These are phyloP conservation scores for Chroicocephalus ridibundus DNA, from an alignment of 2,113 vertebrate genomes.

Conservation along the genomic window DNA sequence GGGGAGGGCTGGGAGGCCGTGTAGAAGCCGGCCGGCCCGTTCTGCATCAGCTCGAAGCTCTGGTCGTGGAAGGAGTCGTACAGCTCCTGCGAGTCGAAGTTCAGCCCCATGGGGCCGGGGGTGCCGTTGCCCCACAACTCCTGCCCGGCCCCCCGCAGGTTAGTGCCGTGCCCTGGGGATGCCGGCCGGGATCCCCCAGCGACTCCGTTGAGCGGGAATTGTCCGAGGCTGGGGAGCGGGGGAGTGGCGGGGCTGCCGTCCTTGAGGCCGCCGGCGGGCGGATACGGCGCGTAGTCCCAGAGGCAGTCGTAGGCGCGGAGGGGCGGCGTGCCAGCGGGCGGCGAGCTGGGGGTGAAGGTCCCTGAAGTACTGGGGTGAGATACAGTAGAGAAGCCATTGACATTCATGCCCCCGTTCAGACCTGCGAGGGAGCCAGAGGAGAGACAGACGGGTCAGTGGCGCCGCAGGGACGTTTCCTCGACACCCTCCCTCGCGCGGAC, in stretches of 20 bases:
- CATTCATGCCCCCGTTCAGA: constrained; percentile 95
- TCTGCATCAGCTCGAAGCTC: constrained; percentile 77
- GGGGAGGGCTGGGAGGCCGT: constrained; percentile 67
- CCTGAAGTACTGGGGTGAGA: constrained; percentile 87
- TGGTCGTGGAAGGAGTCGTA: constrained; percentile 79
- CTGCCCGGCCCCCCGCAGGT: constrained; percentile 72
- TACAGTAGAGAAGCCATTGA: constrained; percentile 97
- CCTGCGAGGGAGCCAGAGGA: constrained; percentile 69
- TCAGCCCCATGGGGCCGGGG: constrained; percentile 76
- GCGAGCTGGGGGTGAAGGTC: constrained; percentile 80
- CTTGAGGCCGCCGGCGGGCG: constrained; percentile 81
- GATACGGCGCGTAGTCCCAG: constrained; percentile 88
- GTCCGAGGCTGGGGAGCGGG: constrained; percentile 78
- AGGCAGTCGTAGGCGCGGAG: constrained; percentile 88
- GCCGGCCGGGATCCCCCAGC: constrained; percentile 65
- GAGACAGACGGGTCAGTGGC: not conserved
- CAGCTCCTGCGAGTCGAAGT: constrained; percentile 81
- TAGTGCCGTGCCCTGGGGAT: constrained; percentile 73
- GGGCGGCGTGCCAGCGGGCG: constrained; percentile 82
- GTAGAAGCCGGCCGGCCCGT: constrained; percentile 73
- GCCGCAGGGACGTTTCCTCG: accelerated
- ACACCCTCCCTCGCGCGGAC: accelerated
- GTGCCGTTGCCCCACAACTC: constrained; percentile 89
- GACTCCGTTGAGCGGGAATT: constrained; percentile 88
- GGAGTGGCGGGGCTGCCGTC: constrained; percentile 70